A percentile compares a stretch with the other conserved stretches of the same genome.
phyloP scores from a whole-genome alignment of 1,140 invertebrate genomes.

The Elysia chlorotica region DNA sequence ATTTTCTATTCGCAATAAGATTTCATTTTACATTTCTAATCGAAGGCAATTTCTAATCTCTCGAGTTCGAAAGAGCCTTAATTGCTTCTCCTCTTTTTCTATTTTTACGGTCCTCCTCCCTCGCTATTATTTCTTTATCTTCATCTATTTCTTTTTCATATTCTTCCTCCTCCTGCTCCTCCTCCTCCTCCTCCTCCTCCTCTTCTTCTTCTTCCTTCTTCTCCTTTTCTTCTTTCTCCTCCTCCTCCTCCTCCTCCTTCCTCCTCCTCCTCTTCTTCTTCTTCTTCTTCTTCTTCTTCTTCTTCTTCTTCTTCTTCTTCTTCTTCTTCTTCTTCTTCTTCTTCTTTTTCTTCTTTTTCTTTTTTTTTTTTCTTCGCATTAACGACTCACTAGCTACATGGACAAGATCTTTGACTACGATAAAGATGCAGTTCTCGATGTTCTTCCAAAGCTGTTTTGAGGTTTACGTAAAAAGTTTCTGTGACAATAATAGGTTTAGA shows the following conservation, averaged over 20 bases:
- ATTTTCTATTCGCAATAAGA: no score
- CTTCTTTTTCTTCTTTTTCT: background rate
- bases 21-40: no score
- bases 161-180: background rate
- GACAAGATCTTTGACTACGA: background rate
- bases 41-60: no score
- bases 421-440: no score
- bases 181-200: background rate
- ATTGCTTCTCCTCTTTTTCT: background rate
- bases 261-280: background rate
- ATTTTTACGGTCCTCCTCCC: background rate
- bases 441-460: no score
- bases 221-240: background rate
- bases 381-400: background rate
- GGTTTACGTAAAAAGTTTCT: no score
- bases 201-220: constrained; percentile 1
- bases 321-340: constrained; percentile 11
- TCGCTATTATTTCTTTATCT: background rate
- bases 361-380: background rate
- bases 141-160: background rate
- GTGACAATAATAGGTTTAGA: no score
- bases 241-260: background rate
- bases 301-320: background rate
- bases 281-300: background rate
- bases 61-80: no score